phyloP scores from a whole-genome alignment of 2,888 invertebrate species.

The Lucinisca nassula region DNA sequence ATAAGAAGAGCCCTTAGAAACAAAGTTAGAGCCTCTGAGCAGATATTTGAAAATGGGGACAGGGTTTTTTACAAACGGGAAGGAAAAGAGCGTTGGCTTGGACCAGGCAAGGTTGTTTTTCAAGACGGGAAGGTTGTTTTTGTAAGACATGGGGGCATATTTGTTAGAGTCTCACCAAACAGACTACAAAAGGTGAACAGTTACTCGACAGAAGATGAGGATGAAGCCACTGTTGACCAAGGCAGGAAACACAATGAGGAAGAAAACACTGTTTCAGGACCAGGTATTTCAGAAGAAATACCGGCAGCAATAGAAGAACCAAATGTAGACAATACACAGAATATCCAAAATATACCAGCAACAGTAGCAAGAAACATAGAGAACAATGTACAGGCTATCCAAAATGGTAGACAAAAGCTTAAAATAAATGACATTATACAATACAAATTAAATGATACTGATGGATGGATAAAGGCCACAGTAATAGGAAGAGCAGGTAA shows the following conservation, averaged over 20 bases:
- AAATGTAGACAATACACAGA: background rate
- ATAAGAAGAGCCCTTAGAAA: slow-evolving; percentile 61
- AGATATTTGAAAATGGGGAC: slow-evolving; percentile 68
- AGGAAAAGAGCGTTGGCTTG: slow-evolving; percentile 54
- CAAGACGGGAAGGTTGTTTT: slow-evolving; percentile 67
- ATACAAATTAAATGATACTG: slow-evolving; percentile 21
- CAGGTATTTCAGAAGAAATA: background rate
- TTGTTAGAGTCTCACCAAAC: slow-evolving; percentile 58
- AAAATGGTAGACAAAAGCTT: background rate
- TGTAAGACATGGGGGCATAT: slow-evolving; percentile 58
- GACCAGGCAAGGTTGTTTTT: slow-evolving; percentile 67
- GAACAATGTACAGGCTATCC: too few species aligned
- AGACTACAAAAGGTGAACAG: slow-evolving; percentile 22
- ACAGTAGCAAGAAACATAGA: too few species aligned
- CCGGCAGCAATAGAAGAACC: background rate
- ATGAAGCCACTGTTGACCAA: too few species aligned
- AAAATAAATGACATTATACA: slow-evolving; percentile 36
- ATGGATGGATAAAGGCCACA: slow-evolving; percentile 40
- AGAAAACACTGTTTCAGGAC: background rate
- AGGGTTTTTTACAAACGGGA: slow-evolving; percentile 69
- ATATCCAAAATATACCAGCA: too few species aligned
- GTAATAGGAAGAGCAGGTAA: slow-evolving; percentile 56
- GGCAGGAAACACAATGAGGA: background rate
- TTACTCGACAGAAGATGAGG: background rate
- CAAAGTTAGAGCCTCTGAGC: slow-evolving; percentile 67